A percentile compares a stretch with the other conserved stretches of the same genome.
Conservation (phyloP, 2,888 invertebrate genomes). For the Eilema caniola region DNA sequence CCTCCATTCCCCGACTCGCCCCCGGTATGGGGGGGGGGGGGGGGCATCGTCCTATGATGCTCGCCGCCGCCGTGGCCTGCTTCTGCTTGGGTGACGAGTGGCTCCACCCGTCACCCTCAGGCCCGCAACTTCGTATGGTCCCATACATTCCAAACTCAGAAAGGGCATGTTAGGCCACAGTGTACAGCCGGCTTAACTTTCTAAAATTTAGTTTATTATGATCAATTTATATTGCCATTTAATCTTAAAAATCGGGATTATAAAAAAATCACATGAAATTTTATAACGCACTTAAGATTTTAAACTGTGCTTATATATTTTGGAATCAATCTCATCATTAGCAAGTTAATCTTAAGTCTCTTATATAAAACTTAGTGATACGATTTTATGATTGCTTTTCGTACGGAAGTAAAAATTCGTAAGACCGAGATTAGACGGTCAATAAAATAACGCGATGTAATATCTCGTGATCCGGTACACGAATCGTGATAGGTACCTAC, state of each 20-base stretch:
- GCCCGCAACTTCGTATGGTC: too few relatives aligned
- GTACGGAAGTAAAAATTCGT: neutral
- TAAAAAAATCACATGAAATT: constrained; percentile 28
- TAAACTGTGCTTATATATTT: constrained; percentile 34
- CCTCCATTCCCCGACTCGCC: too few relatives aligned
- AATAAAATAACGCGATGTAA: too few relatives aligned
- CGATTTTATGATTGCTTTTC: neutral
- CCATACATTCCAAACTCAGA: too few relatives aligned
- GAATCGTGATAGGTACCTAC: too few relatives aligned
- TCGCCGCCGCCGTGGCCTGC: too few relatives aligned
- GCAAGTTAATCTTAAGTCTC: constrained; percentile 47
- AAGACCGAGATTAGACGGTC: too few relatives aligned
- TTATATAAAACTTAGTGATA: constrained; percentile 50
- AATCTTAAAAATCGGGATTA: constrained; percentile 27
- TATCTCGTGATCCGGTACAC: too few relatives aligned
- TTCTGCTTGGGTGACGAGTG: too few relatives aligned
- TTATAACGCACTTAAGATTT: constrained; percentile 17
- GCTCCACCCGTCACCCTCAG: too few relatives aligned
- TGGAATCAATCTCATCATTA: constrained; percentile 24
- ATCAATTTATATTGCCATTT: constrained; percentile 8
- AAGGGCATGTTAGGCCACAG: neutral
- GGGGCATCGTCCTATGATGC: too few relatives aligned
- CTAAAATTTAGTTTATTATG: constrained; percentile 11
- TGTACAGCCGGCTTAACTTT: constrained; percentile 2
- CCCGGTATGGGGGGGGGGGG: too few relatives aligned